Percentiles rank a stretch among this genome's conserved stretches.
Conservation (phyloP, 1,140 invertebrate genomes). For the Bradysia coprophila region DNA sequence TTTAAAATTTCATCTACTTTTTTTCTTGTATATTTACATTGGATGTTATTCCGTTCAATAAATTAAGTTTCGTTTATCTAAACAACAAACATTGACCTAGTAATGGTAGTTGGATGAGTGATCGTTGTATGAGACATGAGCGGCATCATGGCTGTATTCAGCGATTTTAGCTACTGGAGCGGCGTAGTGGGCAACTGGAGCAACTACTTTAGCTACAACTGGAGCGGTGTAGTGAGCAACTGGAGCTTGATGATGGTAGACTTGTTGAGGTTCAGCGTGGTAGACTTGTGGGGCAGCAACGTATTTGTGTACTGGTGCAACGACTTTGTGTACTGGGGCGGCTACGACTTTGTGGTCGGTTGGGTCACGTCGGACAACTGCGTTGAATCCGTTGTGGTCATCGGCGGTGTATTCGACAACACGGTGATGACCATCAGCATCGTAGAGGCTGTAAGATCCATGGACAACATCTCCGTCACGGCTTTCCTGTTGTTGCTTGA, state of each 20-base stretch:
- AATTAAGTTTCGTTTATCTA: too few relatives aligned
- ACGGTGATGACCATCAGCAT: constrained; percentile 21
- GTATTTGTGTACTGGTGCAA: neutral
- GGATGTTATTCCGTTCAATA: too few relatives aligned
- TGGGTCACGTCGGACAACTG: constrained; percentile 18
- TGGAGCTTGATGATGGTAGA: too few relatives aligned
- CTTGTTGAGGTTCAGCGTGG: too few relatives aligned
- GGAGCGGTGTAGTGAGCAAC: neutral
- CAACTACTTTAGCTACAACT: constrained; percentile 6
- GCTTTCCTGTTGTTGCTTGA: constrained; percentile 31
- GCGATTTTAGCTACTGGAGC: constrained; percentile 10
- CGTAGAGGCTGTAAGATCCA: constrained; percentile 28
- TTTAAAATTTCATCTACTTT: too few relatives aligned
- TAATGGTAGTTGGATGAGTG: constrained; percentile 2
- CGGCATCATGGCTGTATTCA: constrained; percentile 8
- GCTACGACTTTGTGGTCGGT: constrained; percentile 11
- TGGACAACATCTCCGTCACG: constrained; percentile 30
- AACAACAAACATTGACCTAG: too few relatives aligned
- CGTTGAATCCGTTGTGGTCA: constrained; percentile 25
- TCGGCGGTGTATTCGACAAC: constrained; percentile 25
- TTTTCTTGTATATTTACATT: too few relatives aligned
- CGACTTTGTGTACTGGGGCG: neutral
- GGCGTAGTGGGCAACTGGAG: constrained; percentile 5
- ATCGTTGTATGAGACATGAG: too few relatives aligned
- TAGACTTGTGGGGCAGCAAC: neutral